A percentile compares a stretch with the other conserved stretches of the same genome.
phyloP scores from a whole-genome alignment of 1,140 invertebrate genomes.

The Holotrichia oblita region DNA sequence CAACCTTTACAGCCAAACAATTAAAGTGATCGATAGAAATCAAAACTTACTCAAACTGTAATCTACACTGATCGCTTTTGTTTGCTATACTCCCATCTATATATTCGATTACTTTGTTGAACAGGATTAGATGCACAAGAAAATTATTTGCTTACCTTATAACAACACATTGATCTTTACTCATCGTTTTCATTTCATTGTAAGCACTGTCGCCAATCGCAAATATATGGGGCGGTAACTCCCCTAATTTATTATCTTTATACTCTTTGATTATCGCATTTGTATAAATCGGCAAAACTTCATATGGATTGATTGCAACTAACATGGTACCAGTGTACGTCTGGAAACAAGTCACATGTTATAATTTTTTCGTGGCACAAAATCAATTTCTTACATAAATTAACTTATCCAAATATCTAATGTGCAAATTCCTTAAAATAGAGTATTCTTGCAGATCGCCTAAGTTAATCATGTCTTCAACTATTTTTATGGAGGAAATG shows the following conservation, averaged over 20 bases:
- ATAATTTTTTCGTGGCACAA: constrained; percentile 79
- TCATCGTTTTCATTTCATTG: constrained; percentile 78
- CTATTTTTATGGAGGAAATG: constrained; percentile 81
- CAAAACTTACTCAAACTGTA: too few relatives aligned
- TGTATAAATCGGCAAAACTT: constrained; percentile 91
- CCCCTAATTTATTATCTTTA: too few relatives aligned
- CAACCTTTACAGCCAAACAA: too few relatives aligned
- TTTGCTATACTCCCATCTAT: too few relatives aligned
- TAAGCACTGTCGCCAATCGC: constrained; percentile 92
- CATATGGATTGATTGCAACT: constrained; percentile 94
- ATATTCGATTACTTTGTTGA: too few relatives aligned
- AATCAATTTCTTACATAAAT: constrained; percentile 90
- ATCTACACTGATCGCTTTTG: too few relatives aligned
- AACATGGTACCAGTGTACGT: constrained; percentile 94
- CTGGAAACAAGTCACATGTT: constrained; percentile 64
- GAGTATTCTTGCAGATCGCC: constrained; percentile 93
- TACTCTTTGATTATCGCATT: constrained; percentile 83
- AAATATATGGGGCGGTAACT: too few relatives aligned
- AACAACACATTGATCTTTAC: constrained; percentile 89
- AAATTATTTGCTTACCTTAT: constrained; percentile 72
- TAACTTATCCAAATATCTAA: constrained; percentile 88
- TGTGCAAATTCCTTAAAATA: constrained; percentile 90
- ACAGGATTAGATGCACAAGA: constrained; percentile 43
- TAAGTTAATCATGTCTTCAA: constrained; percentile 95
- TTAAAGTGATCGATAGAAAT: too few relatives aligned